Evolutionary conservation across 1,140 invertebrate species (phyloP).

Genomic region (Polyergus mexicanus): DNA sequence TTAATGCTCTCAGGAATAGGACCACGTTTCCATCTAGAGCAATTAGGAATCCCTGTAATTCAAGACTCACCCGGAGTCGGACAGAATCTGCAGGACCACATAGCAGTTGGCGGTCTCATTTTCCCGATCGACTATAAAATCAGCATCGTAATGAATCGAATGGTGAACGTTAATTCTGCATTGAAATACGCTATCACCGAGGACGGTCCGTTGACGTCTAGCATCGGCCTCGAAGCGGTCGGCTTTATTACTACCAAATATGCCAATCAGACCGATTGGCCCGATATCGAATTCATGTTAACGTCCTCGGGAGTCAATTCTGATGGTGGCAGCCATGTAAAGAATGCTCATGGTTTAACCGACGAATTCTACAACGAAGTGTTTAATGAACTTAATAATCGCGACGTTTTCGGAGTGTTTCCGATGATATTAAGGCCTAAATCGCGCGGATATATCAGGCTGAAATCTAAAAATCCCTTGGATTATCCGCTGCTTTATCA

Average conservation of each 20-base stretch:
- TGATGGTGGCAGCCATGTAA: slow-evolving; percentile 92
- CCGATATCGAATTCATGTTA: slow-evolving; percentile 96
- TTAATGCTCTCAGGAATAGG: slow-evolving; percentile 95
- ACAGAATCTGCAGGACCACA: slow-evolving; percentile 94
- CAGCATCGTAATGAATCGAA: slow-evolving; percentile 91
- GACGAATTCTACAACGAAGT: slow-evolving; percentile 93
- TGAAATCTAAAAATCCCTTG: slow-evolving; percentile 93
- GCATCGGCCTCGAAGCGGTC: slow-evolving; percentile 93
- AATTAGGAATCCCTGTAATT: slow-evolving; percentile 90
- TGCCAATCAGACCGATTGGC: slow-evolving; percentile 94
- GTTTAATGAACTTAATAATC: slow-evolving; percentile 90
- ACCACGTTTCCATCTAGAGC: slow-evolving; percentile 89
- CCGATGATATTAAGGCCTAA: slow-evolving; percentile 96
- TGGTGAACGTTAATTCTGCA: slow-evolving; percentile 92
- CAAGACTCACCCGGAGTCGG: slow-evolving; percentile 92
- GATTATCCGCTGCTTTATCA: slow-evolving; percentile 95
- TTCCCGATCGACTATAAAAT: slow-evolving; percentile 94
- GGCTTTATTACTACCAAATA: slow-evolving; percentile 96
- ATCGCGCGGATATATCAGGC: slow-evolving; percentile 92
- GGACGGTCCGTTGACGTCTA: slow-evolving; percentile 93
- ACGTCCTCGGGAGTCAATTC: slow-evolving; percentile 93
- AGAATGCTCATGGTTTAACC: slow-evolving; percentile 92
- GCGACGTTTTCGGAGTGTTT: slow-evolving; percentile 92
- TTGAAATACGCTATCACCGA: slow-evolving; percentile 92
- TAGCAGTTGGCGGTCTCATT: slow-evolving; percentile 92